These are phyloP conservation scores for Platygyra sinensis DNA, from an alignment of 64 coral and sea anemone genomes.

Conservation along the genomic window DNA sequence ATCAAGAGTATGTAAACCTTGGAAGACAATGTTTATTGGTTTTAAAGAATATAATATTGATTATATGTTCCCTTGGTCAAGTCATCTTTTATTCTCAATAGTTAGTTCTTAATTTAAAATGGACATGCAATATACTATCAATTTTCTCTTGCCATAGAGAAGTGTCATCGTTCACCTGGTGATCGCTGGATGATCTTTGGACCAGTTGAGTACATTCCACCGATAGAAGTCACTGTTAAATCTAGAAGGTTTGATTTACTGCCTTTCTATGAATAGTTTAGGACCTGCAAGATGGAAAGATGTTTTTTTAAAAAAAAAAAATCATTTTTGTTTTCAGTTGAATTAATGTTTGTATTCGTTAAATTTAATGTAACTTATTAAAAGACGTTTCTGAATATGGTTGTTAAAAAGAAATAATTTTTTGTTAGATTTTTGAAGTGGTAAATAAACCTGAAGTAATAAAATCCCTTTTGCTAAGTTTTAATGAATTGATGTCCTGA, in stretches of 20 bases:
- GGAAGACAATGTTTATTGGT: not conserved
- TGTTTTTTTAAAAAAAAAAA: too few species aligned
- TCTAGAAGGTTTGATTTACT: slow-evolving; percentile 60
- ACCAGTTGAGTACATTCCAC: slow-evolving; percentile 83
- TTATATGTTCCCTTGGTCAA: not conserved
- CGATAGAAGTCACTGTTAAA: slow-evolving; percentile 85
- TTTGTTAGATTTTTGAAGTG: too few species aligned
- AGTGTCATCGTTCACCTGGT: slow-evolving; percentile 74
- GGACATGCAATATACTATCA: not conserved
- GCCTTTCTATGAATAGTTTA: not conserved
- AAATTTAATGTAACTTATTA: too few species aligned
- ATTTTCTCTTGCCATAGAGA: slow-evolving; percentile 33
- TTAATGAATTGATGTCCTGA: too few species aligned
- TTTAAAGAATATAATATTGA: not conserved
- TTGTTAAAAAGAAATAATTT: too few species aligned
- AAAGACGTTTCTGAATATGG: too few species aligned
- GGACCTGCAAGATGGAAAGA: too few species aligned
- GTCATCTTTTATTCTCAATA: too few species aligned
- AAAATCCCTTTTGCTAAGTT: too few species aligned
- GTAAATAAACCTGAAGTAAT: too few species aligned
- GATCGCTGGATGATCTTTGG: slow-evolving; percentile 98
- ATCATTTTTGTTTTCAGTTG: too few species aligned
- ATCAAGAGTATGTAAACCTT: slow-evolving; percentile 32
- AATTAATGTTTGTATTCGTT: too few species aligned
- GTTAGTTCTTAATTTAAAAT: not conserved